Percentiles rank a stretch among this genome's conserved stretches.
These are phyloP conservation scores for Apostichopus leukothele DNA, from an alignment of 53 echinoderm and acorn worm species.

Conservation along the genomic window DNA sequence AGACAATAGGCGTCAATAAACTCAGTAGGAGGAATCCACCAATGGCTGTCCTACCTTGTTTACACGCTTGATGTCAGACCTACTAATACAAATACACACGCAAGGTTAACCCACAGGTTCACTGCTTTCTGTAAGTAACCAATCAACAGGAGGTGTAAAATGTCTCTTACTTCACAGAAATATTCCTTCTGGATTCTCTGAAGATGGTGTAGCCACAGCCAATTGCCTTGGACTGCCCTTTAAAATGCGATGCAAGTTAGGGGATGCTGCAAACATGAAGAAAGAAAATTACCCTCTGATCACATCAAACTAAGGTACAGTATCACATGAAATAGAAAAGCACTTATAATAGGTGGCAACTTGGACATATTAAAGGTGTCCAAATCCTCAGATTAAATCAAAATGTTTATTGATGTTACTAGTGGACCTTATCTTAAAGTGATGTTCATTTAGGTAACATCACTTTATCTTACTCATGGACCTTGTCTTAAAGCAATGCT, in stretches of 20 bases:
- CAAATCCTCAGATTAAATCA: no score
- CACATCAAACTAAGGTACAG: no score
- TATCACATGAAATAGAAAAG: no score
- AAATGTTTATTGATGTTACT: no score
- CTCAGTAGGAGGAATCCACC: background rate
- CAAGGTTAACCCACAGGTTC: background rate
- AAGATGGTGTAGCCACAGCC: constrained; percentile 48
- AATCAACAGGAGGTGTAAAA: background rate
- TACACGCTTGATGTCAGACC: background rate
- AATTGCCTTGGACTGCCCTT: constrained; percentile 61
- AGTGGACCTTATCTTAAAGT: no score
- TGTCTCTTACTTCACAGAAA: constrained; percentile 52
- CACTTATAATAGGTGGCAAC: no score
- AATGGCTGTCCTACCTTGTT: background rate
- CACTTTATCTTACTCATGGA: no score
- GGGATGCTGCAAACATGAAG: constrained; percentile 42
- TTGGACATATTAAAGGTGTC: no score
- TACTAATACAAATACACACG: background rate
- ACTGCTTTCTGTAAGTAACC: background rate
- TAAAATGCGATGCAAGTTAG: constrained; percentile 51
- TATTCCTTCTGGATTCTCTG: constrained; percentile 75
- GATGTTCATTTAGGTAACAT: no score
- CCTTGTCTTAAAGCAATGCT: no score
- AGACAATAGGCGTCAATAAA: no score
- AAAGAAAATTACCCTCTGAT: background rate